Base-by-base conservation (phyloP, 2,797 vertebrate species). In the Malurus splendens region DNA sequence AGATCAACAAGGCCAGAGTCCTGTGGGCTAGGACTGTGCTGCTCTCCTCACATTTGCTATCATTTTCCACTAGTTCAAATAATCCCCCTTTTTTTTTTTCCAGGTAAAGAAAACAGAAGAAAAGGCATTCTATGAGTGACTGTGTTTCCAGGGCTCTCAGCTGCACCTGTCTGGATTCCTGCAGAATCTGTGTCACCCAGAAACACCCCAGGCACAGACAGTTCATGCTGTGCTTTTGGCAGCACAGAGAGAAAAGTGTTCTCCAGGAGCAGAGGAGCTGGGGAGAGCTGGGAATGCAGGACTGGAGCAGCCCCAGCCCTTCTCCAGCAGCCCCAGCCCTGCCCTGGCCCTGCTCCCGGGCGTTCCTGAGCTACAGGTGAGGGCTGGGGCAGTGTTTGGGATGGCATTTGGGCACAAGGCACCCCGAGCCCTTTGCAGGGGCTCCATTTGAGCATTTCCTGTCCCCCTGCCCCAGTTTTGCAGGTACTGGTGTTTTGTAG, bases 161-260 rank as follows among this genome's bases (percentile, higher is more conserved):
- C 7, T 6, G 33, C 0, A 0, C 44, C 50, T 91, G 74, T 61
- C 89, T 82, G 85, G 65, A 86, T 82, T 70, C 2, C 0, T 4
- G 2, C 64, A 51, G 68, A 52, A 89, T 64, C 44, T 80, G 64
- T 94, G 92, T 87, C 82, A 85, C 89, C 84, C 75, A 87, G 90
- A 85, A 56, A 47, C 54, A 82, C 39, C 50, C 57, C 68, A 54
- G 82, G 72, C 72, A 77, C 27, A 0, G 0, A 60, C 33, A 60
- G 67, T n/a, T 88, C 42, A 18, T 0, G 18, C 68, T 57, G 81
- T 71, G 60, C 38, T 66, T 70, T 88, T 73, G n/a, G 20, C 71
- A 42, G 38, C 3, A 57, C 0, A 0, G 24, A 59, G 45, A 62
- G 52, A 64, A 70, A 56, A 1, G 8, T 54, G 30, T 15, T 82